Conservation (phyloP, 2,888 invertebrate genomes). For the Nomada fabriciana region DNA sequence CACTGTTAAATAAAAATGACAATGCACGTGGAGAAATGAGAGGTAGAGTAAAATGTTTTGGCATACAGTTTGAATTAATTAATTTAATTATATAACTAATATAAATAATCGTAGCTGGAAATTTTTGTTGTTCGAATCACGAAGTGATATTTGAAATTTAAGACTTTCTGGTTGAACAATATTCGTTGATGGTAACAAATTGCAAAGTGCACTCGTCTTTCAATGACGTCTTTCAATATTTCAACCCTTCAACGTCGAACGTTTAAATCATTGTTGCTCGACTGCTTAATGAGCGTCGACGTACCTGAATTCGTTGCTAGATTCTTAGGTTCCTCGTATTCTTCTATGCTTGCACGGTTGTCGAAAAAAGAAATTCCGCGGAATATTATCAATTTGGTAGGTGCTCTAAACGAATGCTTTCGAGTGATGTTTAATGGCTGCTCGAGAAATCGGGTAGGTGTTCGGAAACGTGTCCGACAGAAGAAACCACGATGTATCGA, state of each 20-base stretch:
- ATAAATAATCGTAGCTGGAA: no score
- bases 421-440: constrained; percentile 15
- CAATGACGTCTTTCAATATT: constrained; percentile 23
- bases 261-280: constrained; percentile 16
- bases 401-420: constrained; percentile 2
- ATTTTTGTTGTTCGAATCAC: no score
- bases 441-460: constrained; percentile 1
- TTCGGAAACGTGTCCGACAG: constrained; percentile 9
- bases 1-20: constrained; percentile 28
- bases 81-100: not conserved
- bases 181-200: not conserved
- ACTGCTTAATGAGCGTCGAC: constrained; percentile 14
- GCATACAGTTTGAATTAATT: constrained; percentile 17
- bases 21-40: not conserved
- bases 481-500: constrained; percentile 27
- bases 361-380: constrained; percentile 8
- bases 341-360: constrained; percentile 26
- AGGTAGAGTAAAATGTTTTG: not conserved
- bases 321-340: constrained; percentile 64
- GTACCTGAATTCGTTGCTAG: constrained; percentile 74
- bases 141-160: no score
- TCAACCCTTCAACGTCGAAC: constrained; percentile 16
- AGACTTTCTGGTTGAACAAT: not conserved
- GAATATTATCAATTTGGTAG: constrained; percentile 25
- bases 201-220: constrained; percentile 3